Conservation (phyloP, 1,140 invertebrate genomes). For the Teleogryllus occipitalis region DNA sequence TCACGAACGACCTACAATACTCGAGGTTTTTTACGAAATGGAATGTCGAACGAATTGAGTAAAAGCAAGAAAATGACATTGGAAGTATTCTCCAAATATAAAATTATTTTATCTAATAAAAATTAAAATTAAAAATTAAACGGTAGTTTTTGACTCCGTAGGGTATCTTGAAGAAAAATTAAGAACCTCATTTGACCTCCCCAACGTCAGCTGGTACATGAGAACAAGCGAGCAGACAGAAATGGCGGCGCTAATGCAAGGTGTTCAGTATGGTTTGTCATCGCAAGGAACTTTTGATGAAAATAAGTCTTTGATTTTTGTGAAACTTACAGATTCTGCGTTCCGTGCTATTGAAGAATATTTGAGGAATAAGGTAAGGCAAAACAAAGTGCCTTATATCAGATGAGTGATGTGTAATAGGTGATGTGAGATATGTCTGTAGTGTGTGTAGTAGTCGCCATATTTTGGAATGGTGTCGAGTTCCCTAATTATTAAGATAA, state of each 20-base stretch:
- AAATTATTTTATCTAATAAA: no score
- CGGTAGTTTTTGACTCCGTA: no score
- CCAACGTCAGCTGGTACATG: conserved; percentile 34
- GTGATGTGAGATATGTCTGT: conserved; percentile 12
- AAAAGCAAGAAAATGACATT: neutral
- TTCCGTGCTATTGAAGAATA: conserved; percentile 84
- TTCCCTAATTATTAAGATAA: conserved; percentile 1
- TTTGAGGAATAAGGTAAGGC: conserved; percentile 73
- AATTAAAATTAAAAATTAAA: no score
- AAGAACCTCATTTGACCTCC: conserved; percentile 17
- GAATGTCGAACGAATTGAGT: neutral
- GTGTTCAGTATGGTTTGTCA: conserved; percentile 90
- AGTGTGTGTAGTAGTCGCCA: conserved; percentile 20
- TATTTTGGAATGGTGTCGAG: conserved; percentile 22
- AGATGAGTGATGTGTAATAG: neutral
- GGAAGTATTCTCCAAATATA: no score
- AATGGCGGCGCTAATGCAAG: conserved; percentile 91
- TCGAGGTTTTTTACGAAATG: neutral
- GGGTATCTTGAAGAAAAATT: neutral
- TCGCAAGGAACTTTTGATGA: conserved; percentile 75
- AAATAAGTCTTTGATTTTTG: conserved; percentile 83
- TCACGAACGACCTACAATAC: no score
- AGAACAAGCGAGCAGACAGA: conserved; percentile 42
- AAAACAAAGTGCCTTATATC: conserved; percentile 3
- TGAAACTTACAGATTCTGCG: conserved; percentile 90